Evolutionary conservation across 2,888 invertebrate species (phyloP), one percentile per base, ranked within the genome.

Genomic region (Conus canariensis): DNA sequence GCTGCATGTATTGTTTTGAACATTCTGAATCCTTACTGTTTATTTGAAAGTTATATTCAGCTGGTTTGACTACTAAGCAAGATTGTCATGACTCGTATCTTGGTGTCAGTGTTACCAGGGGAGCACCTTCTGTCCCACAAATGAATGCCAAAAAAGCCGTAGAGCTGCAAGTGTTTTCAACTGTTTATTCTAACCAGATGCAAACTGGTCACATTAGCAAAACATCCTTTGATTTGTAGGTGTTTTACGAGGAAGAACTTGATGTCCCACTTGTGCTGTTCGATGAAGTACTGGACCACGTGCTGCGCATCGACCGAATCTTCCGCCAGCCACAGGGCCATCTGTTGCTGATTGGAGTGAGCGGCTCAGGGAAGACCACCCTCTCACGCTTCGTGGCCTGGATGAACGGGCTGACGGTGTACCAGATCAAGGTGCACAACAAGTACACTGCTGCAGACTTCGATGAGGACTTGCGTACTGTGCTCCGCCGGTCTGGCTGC

Each of bases 291-390:
- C 96, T 99, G 87, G 99, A 99, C 96, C 99, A 99, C 96, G 99
- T 99, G 89, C 97, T 99, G 92, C 97, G 99, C 94, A 99, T 99
- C 96, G 99, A 99, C 97, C 97, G 99, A 95, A 99, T 99, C 95
- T 99, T 99, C 97, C 97, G 99, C 90, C 99, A 99, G 96, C 99
- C 99, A 12, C 99, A 99, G 96, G 99, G 99, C 90, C 99, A 99
- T 97, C 97, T 99, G 94, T 97, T 99, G 94, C 97, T 99, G 12
- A 99, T 99, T 95, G 99, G 99, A 93, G 99, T 99, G 10, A 99
- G 99, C 88, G 99, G 99, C 85, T 99, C 99, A 93, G 99, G 99
- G 93, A 99, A 99, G 97, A 99, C 99, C 0, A 99, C 99, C 16
- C 97, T 99, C 93, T 99, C 99, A 59, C 97, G 99, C 93, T 99